These are phyloP conservation scores for Catocala fraxini DNA, from an alignment of 2,888 invertebrate genomes.

Conservation along the genomic window DNA sequence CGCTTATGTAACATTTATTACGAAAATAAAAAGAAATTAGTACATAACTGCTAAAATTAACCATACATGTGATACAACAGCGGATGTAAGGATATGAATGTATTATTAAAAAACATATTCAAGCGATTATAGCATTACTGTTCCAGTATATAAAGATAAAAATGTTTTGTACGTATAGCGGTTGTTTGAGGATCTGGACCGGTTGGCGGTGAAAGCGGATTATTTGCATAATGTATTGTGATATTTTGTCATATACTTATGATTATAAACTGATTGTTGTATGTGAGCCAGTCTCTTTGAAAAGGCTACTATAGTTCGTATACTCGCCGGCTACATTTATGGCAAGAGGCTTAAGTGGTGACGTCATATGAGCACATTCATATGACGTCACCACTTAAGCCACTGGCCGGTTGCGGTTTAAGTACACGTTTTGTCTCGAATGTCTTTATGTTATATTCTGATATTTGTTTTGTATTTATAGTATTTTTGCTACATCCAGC, in stretches of 20 bases:
- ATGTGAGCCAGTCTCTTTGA: no score
- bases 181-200: slow-evolving; percentile 35
- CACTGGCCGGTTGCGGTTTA: no score
- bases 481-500: no score
- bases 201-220: slow-evolving; percentile 56
- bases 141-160: slow-evolving; percentile 16
- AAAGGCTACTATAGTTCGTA: no score
- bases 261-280: no score
- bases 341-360: no score
- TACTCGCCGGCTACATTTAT: no score
- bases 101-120: slow-evolving; percentile 16
- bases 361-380: no score
- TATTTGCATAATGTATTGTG: slow-evolving; percentile 51
- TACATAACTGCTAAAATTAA: slow-evolving; percentile 15
- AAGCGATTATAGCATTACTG: slow-evolving; percentile 17
- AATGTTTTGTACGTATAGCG: slow-evolving; percentile 19
- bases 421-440: no score
- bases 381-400: no score
- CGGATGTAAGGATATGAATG: slow-evolving; percentile 28
- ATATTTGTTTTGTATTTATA: no score
- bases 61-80: slow-evolving; percentile 31
- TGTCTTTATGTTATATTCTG: no score
- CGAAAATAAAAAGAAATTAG: slow-evolving; percentile 6
- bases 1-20: slow-evolving; percentile 28
- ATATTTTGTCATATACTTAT: slow-evolving; percentile 30